Conservation (phyloP, 1,140 invertebrate species). For the Brachionus rotundiformis region DNA sequence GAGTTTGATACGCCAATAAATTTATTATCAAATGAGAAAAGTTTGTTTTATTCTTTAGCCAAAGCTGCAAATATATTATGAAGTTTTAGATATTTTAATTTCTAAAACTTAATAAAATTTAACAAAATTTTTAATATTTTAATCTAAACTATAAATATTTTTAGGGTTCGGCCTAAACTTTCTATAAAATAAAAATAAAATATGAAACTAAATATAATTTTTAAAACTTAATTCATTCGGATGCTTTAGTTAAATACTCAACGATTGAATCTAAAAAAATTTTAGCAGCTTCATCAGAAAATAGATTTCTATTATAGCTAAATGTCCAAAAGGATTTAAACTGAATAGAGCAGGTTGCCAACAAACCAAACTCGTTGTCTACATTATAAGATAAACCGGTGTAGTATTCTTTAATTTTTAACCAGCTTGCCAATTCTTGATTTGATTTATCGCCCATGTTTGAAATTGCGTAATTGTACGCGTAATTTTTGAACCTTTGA, state of each 20-base stretch:
- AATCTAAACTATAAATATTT: too few species aligned
- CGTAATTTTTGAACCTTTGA: neutral
- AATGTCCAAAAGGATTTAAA: neutral
- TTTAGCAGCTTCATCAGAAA: conserved; percentile 23
- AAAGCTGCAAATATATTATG: neutral
- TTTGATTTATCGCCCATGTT: conserved; percentile 1
- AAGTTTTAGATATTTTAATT: too few species aligned
- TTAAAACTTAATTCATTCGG: too few species aligned
- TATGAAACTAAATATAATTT: too few species aligned
- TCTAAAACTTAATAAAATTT: neutral
- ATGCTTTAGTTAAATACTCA: too few species aligned
- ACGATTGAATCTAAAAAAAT: conserved; percentile 3
- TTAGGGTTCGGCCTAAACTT: too few species aligned
- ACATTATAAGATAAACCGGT: neutral
- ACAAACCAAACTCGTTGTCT: conserved; percentile 8
- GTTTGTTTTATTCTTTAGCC: conserved; percentile 67
- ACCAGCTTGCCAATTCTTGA: neutral
- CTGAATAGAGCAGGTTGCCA: neutral
- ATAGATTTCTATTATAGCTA: neutral
- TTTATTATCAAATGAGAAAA: conserved; percentile 69
- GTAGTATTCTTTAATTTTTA: neutral
- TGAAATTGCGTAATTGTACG: neutral
- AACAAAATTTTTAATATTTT: neutral
- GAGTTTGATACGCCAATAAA: conserved; percentile 78
- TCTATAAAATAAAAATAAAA: too few species aligned